A percentile compares a stretch with the other conserved stretches of the same genome.
phyloP scores from a whole-genome alignment of 1,140 invertebrate genomes.

The Laodelphax striatellus region DNA sequence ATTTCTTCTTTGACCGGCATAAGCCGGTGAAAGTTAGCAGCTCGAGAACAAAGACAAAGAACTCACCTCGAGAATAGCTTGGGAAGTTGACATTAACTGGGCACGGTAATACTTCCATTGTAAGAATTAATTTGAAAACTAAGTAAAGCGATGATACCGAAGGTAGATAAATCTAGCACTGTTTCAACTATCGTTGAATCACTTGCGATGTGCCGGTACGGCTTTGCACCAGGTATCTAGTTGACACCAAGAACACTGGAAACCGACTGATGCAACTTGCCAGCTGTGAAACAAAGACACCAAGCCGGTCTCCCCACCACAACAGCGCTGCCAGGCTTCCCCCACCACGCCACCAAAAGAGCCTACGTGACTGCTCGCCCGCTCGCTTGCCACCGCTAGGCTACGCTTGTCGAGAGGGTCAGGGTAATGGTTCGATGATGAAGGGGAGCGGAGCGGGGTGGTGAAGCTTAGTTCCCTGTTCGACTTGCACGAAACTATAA shows the following conservation, averaged over 20 bases:
- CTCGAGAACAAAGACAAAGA: no score
- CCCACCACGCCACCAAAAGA: not conserved
- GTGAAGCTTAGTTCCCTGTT: no score
- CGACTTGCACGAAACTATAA: no score
- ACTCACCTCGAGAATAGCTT: conserved; percentile 10
- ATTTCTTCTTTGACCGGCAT: no score
- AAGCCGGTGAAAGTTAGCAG: no score
- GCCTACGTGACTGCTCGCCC: not conserved
- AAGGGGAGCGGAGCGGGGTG: no score
- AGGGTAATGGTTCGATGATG: no score
- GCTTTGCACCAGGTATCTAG: not conserved
- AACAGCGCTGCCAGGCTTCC: not conserved
- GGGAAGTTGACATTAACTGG: conserved; percentile 20
- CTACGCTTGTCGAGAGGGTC: conserved; percentile 2
- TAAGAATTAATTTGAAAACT: conserved; percentile 11
- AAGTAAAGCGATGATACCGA: conserved; percentile 1
- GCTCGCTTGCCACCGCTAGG: conserved; percentile 1
- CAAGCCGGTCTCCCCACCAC: not conserved
- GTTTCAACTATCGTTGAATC: conserved; percentile 7
- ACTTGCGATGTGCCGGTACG: conserved; percentile 6
- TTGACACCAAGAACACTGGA: not conserved
- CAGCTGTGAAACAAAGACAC: conserved; percentile 14
- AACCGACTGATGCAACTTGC: conserved; percentile 10
- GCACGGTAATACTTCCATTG: conserved; percentile 21
- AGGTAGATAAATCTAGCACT: conserved; percentile 2